Evolutionary conservation across 2,797 vertebrate species (phyloP).

Genomic region (Chelmon rostratus): DNA sequence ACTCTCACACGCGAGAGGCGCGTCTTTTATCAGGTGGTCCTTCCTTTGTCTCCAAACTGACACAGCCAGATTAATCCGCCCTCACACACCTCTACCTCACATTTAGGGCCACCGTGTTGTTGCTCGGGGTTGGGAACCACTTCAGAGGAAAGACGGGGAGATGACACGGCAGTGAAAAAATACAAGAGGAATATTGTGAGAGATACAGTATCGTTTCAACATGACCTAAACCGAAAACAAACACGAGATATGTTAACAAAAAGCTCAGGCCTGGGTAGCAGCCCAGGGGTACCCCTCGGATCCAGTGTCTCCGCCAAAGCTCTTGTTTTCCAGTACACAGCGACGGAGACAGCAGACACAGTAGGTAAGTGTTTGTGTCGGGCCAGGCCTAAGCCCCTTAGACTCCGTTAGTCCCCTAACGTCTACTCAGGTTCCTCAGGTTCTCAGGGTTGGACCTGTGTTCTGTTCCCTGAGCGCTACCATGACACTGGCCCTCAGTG

Average conservation of each 20-base stretch:
- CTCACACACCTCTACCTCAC: conserved; percentile 48
- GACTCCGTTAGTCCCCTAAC: conserved; percentile 81
- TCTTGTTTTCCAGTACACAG: conserved; percentile 86
- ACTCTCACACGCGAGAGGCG: conserved; percentile 64
- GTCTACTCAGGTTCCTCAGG: conserved; percentile 79
- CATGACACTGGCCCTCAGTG: conserved; percentile 71
- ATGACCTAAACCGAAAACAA: conserved; percentile 75
- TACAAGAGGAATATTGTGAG: conserved; percentile 75
- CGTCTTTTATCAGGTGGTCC: conserved; percentile 50
- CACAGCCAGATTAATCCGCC: conserved; percentile 58
- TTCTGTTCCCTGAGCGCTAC: conserved; percentile 64
- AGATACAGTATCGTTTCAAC: conserved; percentile 66
- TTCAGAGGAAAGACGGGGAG: conserved; percentile 62
- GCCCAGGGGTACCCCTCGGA: conserved; percentile 65
- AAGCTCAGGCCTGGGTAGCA: conserved; percentile 58
- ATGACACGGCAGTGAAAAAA: conserved; percentile 72
- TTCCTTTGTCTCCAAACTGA: conserved; percentile 60
- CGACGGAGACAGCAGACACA: conserved; percentile 81
- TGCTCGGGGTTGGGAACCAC: conserved; percentile 65
- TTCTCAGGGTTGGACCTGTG: conserved; percentile 78
- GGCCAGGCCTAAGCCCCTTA: conserved; percentile 80
- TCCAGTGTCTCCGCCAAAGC: conserved; percentile 80
- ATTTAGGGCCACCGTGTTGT: conserved; percentile 57
- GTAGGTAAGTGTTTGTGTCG: conserved; percentile 84
- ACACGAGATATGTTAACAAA: conserved; percentile 72